phyloP scores from a whole-genome alignment of 2,888 invertebrate genomes.

The Holacanthella duospinosa region DNA sequence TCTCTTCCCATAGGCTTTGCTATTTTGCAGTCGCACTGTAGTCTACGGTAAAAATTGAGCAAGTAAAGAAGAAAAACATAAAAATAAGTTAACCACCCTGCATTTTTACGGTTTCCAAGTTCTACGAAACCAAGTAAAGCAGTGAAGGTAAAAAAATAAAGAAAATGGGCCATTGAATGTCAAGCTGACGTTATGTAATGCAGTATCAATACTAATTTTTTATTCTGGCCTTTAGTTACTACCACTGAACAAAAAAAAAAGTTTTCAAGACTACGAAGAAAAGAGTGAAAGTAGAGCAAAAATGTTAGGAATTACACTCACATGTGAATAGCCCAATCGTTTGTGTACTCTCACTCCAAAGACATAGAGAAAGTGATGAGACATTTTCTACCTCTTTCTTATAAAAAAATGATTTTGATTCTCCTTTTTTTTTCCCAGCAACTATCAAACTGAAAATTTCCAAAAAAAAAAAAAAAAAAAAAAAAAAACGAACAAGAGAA shows the following conservation, averaged over 20 bases:
- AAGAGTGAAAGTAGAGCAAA: no score
- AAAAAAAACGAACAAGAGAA: no score
- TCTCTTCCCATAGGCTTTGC: no score
- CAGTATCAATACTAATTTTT: constrained; percentile 17
- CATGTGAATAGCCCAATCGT: neutral
- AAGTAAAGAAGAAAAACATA: no score
- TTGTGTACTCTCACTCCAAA: neutral
- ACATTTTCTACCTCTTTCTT: neutral
- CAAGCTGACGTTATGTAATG: constrained; percentile 9
- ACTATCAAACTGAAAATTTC: no score
- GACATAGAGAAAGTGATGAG: constrained; percentile 2
- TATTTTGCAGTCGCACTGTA: no score
- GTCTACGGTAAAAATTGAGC: no score
- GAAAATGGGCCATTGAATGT: neutral
- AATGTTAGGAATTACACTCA: neutral
- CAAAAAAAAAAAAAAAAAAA: no score
- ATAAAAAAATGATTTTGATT: neutral
- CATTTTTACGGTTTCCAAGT: no score
- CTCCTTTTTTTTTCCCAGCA: neutral
- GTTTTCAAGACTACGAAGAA: neutral
- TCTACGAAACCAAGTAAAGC: no score
- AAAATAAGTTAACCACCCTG: no score
- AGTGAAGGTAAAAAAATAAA: neutral
- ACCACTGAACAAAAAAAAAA: neutral
- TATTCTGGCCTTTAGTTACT: constrained; percentile 9